Percentiles rank a stretch among this genome's conserved stretches.
Conservation (phyloP, 1,140 invertebrate species). For the Drosophila ironensis region DNA sequence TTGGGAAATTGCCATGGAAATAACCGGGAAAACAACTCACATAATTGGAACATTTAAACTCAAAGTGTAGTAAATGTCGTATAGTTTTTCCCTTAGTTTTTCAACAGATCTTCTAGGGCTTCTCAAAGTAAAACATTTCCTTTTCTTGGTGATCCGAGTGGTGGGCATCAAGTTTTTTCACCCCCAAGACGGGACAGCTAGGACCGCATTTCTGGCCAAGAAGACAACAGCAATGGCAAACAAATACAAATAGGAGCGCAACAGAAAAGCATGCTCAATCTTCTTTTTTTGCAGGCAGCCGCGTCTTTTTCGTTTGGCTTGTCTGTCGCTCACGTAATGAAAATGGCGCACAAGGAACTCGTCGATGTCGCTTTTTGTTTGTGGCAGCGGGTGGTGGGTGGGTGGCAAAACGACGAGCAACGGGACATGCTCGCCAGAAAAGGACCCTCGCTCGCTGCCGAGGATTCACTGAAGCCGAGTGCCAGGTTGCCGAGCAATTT, state of each 20-base stretch:
- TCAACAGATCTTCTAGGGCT: conserved; percentile 21
- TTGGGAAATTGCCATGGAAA: too few species aligned
- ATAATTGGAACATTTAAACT: too few species aligned
- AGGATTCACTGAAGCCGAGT: conserved; percentile 63
- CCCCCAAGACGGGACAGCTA: conserved; percentile 1
- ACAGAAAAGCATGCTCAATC: conserved; percentile 49
- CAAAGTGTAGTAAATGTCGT: too few species aligned
- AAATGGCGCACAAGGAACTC: conserved; percentile 67
- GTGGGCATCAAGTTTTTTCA: background rate
- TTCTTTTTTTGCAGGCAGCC: conserved; percentile 1
- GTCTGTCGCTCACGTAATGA: conserved; percentile 61
- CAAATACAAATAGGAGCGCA: background rate
- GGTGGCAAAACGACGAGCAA: background rate
- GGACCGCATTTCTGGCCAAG: background rate
- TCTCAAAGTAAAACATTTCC: too few species aligned
- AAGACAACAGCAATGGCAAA: background rate
- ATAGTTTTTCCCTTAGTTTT: background rate
- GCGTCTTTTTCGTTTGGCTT: conserved; percentile 11
- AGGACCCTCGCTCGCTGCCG: conserved; percentile 28
- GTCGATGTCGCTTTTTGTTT: background rate
- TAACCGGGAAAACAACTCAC: too few species aligned
- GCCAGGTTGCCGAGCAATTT: conserved; percentile 69
- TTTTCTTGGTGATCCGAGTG: background rate
- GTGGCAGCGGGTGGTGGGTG: background rate
- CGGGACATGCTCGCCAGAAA: background rate